A percentile compares a stretch with the other conserved stretches of the same genome.
phyloP scores from a whole-genome alignment of 2,888 invertebrate species.

The Mythimna pallens region DNA sequence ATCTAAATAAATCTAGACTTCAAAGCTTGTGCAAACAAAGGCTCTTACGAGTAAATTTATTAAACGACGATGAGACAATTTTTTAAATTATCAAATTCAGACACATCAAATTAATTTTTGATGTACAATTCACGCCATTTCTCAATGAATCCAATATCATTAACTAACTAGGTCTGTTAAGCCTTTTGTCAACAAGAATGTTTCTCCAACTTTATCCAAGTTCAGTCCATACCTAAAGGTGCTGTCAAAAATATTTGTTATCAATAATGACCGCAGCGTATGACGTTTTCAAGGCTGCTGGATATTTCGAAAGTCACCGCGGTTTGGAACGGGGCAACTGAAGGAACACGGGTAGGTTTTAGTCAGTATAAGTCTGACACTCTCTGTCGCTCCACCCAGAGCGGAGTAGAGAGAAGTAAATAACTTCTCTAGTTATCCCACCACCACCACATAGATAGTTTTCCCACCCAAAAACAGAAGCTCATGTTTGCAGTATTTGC shows the following conservation, averaged over 20 bases:
- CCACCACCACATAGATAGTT: too few species aligned
- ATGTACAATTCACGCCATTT: background rate
- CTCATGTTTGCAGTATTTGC: background rate
- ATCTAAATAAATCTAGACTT: conserved; percentile 1
- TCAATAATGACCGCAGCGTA: background rate
- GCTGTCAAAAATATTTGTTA: background rate
- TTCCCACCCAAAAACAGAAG: too few species aligned
- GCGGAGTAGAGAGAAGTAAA: too few species aligned
- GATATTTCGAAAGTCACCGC: too few species aligned
- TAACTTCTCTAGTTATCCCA: too few species aligned
- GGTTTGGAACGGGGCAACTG: too few species aligned
- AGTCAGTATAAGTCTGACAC: too few species aligned
- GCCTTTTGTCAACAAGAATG: background rate
- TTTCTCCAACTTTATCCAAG: background rate
- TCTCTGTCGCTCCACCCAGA: too few species aligned
- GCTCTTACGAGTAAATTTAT: background rate
- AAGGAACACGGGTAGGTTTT: background rate
- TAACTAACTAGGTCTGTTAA: background rate
- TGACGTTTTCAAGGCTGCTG: too few species aligned
- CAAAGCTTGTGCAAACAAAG: conserved; percentile 3
- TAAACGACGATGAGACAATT: conserved; percentile 4
- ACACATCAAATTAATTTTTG: background rate
- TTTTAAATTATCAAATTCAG: background rate
- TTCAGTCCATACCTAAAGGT: background rate
- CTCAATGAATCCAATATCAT: background rate